Conservation (phyloP, 2,113 vertebrate genomes). For the Prochilodus magdalenae region DNA sequence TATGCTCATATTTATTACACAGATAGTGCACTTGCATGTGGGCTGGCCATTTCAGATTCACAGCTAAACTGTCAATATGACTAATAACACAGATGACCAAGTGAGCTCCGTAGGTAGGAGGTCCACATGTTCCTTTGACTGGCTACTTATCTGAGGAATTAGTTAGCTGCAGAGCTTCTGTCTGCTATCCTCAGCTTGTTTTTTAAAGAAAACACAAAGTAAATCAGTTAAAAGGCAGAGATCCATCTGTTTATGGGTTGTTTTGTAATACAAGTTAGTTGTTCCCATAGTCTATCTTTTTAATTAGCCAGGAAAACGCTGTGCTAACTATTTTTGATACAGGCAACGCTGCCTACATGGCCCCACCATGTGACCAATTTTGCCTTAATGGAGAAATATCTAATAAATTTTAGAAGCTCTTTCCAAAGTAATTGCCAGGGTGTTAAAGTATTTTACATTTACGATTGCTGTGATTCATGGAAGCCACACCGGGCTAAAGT, state of each 20-base stretch:
- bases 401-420: neutral
- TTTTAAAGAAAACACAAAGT: neutral
- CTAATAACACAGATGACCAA: slow-evolving; percentile 16
- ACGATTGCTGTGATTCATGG: neutral
- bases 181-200: neutral
- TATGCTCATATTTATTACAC: neutral
- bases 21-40: neutral
- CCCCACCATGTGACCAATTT: neutral
- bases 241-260: neutral
- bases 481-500: neutral
- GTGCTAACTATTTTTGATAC: neutral
- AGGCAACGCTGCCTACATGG: too few relatives aligned
- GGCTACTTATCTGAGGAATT: neutral
- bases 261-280: neutral
- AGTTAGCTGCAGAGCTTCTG: neutral
- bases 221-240: neutral
- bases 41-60: neutral
- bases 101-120: slow-evolving; percentile 3
- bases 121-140: slow-evolving; percentile 1
- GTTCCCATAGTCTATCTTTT: neutral
- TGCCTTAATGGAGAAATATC: neutral
- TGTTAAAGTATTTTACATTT: neutral
- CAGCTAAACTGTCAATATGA: slow-evolving; percentile 19
- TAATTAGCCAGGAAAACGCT: neutral
- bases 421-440: neutral